These are phyloP conservation scores for Dasyornis broadbenti DNA, from an alignment of 2,113 vertebrate species.

Conservation along the genomic window DNA sequence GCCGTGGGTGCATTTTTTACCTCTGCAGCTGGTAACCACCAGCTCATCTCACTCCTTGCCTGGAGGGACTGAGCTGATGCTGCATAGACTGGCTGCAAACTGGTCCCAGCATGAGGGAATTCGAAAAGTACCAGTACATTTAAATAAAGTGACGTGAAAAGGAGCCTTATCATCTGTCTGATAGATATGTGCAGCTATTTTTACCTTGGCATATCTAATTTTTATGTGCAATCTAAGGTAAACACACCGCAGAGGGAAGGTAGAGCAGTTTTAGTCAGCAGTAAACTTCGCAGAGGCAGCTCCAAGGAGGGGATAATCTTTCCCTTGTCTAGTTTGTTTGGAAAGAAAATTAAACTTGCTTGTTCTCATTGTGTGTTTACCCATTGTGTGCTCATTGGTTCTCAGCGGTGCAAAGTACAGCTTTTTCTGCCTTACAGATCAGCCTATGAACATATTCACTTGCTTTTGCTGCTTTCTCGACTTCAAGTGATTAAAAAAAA, in stretches of 20 bases:
- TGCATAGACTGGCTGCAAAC: neutral
- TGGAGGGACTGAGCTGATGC: neutral
- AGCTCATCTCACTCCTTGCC: neutral
- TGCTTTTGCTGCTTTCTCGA: neutral
- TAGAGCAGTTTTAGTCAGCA: neutral
- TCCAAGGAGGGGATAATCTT: slow-evolving; percentile 11
- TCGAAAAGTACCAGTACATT: neutral
- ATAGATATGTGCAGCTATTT: neutral
- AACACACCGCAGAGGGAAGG: neutral
- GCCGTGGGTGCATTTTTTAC: neutral
- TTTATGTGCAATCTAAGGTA: neutral
- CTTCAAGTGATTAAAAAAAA: neutral
- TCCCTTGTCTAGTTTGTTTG: slow-evolving; percentile 12
- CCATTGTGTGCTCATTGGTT: neutral
- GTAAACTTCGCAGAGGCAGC: neutral
- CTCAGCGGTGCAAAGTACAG: neutral
- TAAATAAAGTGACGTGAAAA: neutral
- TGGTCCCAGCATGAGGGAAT: neutral
- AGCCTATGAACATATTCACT: neutral
- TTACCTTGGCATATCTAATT: neutral
- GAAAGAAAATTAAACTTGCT: neutral
- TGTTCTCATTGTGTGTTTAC: neutral
- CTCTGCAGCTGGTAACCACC: neutral
- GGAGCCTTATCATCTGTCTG: neutral
- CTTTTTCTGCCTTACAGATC: neutral